Percentiles rank a stretch among this genome's conserved stretches.
Evolutionary conservation across 2,113 vertebrate species (phyloP).

Genomic region (Narcine bancroftii): DNA sequence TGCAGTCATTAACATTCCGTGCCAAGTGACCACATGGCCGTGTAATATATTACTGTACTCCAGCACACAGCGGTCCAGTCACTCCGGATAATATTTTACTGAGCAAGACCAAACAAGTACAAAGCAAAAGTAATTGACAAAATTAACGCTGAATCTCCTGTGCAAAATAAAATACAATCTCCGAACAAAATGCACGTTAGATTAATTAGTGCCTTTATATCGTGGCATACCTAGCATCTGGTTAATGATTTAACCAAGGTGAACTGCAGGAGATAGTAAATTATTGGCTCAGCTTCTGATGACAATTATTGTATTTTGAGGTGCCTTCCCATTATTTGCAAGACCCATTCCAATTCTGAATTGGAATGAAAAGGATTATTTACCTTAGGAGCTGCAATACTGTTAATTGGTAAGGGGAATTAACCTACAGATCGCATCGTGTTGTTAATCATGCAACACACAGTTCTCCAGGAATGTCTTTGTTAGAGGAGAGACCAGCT

Average conservation of each 20-base stretch:
- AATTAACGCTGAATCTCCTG: background rate
- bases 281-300: background rate
- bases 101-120: background rate
- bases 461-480: background rate
- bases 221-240: background rate
- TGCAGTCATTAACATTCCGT: background rate
- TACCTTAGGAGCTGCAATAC: background rate
- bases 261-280: background rate
- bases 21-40: background rate
- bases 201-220: background rate
- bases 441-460: background rate
- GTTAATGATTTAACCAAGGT: background rate
- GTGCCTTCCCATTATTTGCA: background rate
- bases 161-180: background rate
- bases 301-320: background rate
- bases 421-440: background rate
- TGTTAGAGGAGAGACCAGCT: too few relatives aligned
- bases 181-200: too few relatives aligned
- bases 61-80: background rate
- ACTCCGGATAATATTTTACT: background rate
- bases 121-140: background rate
- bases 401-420: background rate
- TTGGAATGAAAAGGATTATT: background rate
- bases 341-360: background rate
- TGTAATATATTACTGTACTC: background rate